phyloP scores from a whole-genome alignment of 2,888 invertebrate species.

The Prosapia bicincta region DNA sequence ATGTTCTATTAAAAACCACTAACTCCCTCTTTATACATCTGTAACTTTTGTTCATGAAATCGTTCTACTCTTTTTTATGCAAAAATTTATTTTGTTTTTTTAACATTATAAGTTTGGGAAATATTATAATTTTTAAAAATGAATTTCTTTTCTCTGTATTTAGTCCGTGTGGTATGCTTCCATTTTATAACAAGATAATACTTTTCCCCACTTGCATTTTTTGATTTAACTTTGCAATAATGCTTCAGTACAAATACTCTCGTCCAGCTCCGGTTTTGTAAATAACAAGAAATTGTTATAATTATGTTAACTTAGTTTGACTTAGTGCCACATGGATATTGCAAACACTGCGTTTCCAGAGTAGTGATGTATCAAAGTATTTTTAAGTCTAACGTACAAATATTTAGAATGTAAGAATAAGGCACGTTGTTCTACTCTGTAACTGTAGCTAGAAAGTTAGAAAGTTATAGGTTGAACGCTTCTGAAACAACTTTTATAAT shows the following conservation, averaged over 20 bases:
- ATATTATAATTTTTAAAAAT: no score
- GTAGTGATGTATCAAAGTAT: conserved; percentile 12
- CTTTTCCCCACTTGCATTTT: no score
- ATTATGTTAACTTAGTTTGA: background rate
- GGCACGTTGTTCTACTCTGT: background rate
- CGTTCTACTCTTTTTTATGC: no score
- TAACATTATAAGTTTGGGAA: no score
- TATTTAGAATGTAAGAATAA: conserved; percentile 2
- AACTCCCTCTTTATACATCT: no score
- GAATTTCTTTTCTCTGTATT: no score
- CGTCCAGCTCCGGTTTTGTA: background rate
- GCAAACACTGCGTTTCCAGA: background rate
- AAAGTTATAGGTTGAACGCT: no score
- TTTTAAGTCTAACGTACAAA: conserved; percentile 23
- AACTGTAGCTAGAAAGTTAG: background rate
- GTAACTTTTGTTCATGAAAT: no score
- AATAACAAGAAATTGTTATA: background rate
- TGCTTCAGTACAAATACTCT: background rate
- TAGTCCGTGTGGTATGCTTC: background rate
- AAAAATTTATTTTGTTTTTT: no score
- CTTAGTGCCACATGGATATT: background rate
- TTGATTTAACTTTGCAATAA: no score
- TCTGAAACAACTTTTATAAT: no score
- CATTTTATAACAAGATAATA: background rate
- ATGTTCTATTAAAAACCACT: no score